A percentile compares a stretch with the other conserved stretches of the same genome.
Evolutionary conservation across 2,888 invertebrate genomes (phyloP).

Genomic region (Heteromyza rotundicornis): DNA sequence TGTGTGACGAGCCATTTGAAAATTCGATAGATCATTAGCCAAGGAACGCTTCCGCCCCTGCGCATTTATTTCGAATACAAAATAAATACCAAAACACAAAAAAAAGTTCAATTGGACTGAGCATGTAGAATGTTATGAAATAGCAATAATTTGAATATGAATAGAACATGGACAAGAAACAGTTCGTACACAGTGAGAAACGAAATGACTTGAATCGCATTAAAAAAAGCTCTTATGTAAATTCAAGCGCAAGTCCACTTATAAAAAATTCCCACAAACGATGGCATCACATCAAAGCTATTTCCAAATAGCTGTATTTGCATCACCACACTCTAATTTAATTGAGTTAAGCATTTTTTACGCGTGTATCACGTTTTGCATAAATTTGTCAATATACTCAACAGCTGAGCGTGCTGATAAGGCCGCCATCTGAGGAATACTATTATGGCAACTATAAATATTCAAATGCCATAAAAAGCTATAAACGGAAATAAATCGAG

Average conservation of each 20-base stretch:
- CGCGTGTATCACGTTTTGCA: too few species aligned
- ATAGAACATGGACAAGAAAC: neutral
- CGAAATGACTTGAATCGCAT: slow-evolving; percentile 1
- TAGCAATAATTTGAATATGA: slow-evolving; percentile 6
- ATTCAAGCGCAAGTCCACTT: too few species aligned
- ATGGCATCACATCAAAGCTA: too few species aligned
- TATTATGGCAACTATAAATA: slow-evolving; percentile 3
- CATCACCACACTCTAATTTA: too few species aligned
- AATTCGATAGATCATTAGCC: neutral
- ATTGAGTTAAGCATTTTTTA: too few species aligned
- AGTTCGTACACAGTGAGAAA: neutral
- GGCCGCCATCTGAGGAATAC: neutral
- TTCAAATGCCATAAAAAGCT: neutral
- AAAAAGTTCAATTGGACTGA: neutral
- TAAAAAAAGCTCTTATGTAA: neutral
- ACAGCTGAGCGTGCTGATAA: neutral
- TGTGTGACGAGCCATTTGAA: neutral
- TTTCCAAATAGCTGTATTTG: too few species aligned
- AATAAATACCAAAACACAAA: neutral
- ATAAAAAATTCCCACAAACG: too few species aligned
- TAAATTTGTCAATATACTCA: too few species aligned
- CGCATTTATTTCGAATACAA: neutral
- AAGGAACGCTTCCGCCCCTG: neutral
- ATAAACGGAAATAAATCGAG: slow-evolving; percentile 8
- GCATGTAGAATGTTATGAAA: neutral